Conservation (phyloP, 2,888 invertebrate genomes). For the Heteromurus nitidus region DNA sequence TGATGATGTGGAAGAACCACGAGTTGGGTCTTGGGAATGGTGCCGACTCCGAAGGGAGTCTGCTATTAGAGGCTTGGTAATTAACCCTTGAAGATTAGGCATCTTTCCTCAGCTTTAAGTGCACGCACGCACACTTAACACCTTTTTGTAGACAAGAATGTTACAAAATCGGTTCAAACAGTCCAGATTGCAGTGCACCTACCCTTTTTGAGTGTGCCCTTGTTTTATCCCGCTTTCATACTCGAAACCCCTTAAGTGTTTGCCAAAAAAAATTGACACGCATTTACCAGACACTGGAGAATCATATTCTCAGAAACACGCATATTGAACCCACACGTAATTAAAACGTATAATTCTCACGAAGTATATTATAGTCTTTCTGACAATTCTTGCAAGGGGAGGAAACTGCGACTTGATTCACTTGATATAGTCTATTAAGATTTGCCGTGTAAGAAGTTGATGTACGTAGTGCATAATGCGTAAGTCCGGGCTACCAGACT, state of each 20-base stretch:
- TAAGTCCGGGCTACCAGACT: too few relatives aligned
- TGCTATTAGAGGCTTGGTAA: slow-evolving; percentile 54
- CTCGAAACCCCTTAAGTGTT: not conserved
- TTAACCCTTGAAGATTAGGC: not conserved
- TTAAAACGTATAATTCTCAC: too few relatives aligned
- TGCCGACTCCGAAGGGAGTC: slow-evolving; percentile 54
- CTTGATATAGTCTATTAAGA: too few relatives aligned
- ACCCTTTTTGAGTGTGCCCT: not conserved
- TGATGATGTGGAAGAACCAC: slow-evolving; percentile 48
- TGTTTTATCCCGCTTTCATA: not conserved
- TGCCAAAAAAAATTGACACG: not conserved
- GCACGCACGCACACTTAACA: not conserved
- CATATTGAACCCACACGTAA: too few relatives aligned
- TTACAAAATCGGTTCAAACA: not conserved
- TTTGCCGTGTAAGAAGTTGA: too few relatives aligned
- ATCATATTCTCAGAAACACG: too few relatives aligned
- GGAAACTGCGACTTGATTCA: too few relatives aligned
- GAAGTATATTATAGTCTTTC: too few relatives aligned
- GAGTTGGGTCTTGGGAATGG: slow-evolving; percentile 60
- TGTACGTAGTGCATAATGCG: too few relatives aligned
- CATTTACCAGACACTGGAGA: too few relatives aligned
- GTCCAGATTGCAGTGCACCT: not conserved
- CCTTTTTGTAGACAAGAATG: not conserved
- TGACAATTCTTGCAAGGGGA: too few relatives aligned
- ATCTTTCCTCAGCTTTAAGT: not conserved